These are phyloP conservation scores for Micropoecilia bifurca DNA, from an alignment of 2,797 vertebrate species.

Conservation along the genomic window DNA sequence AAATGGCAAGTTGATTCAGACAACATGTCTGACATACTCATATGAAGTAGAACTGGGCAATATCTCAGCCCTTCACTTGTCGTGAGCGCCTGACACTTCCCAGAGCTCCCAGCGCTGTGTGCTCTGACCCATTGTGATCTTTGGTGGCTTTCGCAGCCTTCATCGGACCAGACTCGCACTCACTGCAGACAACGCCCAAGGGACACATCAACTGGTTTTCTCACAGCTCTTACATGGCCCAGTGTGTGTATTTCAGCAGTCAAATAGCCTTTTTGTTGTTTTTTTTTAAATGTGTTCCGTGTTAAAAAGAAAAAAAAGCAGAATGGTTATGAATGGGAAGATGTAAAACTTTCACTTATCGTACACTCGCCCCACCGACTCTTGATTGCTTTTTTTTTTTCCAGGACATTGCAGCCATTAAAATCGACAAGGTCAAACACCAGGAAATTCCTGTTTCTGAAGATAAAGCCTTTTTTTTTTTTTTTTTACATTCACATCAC, in stretches of 20 bases:
- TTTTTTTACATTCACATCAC: constrained; percentile 15
- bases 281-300: constrained; percentile 43
- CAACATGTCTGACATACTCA: constrained; percentile 18
- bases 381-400: not conserved
- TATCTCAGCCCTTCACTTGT: constrained; percentile 27
- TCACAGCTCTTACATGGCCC: constrained; percentile 46
- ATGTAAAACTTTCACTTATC: constrained; percentile 51
- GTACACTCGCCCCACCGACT: constrained; percentile 25
- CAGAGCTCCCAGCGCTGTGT: constrained; percentile 31
- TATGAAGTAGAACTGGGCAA: constrained; percentile 32
- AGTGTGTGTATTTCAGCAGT: constrained; percentile 13
- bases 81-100: constrained; percentile 35
- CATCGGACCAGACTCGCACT: constrained; percentile 11
- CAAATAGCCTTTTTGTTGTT: constrained; percentile 25
- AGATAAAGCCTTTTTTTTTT: constrained; percentile 10
- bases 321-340: constrained; percentile 45
- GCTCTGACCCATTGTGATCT: constrained; percentile 53
- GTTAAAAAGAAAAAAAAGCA: constrained; percentile 32
- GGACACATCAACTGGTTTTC: constrained; percentile 37
- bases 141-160: constrained; percentile 53
- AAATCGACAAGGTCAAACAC: constrained; percentile 6
- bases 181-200: constrained; percentile 7
- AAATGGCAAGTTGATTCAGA: constrained; percentile 35
- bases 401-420: not conserved
- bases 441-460: not conserved